A percentile compares a stretch with the other conserved stretches of the same genome.
These are phyloP conservation scores for Dynastes grantii DNA, from an alignment of 2,888 invertebrate genomes.

Conservation along the genomic window DNA sequence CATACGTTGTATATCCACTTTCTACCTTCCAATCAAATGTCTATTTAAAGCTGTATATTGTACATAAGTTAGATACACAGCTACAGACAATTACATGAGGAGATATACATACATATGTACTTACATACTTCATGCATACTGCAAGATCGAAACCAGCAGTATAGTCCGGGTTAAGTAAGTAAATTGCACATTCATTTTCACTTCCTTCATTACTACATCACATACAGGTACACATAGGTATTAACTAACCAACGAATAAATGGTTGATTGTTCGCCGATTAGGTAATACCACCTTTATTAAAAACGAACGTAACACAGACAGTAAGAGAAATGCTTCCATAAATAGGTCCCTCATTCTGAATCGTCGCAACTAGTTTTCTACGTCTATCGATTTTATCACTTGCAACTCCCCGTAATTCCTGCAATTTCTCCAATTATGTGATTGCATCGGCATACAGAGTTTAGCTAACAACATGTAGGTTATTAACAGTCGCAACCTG, in stretches of 20 bases:
- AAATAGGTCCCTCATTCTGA: neutral
- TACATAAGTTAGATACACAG: too few species aligned
- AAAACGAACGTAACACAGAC: neutral
- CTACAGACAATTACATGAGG: neutral
- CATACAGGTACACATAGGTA: neutral
- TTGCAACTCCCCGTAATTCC: too few species aligned
- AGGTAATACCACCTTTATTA: neutral
- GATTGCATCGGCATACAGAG: too few species aligned
- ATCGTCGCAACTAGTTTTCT: neutral
- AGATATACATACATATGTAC: neutral
- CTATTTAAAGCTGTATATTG: neutral
- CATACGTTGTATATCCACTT: neutral
- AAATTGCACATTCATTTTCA: slow-evolving; percentile 8
- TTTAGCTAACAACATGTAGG: too few species aligned
- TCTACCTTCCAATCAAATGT: neutral
- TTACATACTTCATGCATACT: neutral
- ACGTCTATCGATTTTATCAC: neutral
- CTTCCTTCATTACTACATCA: slow-evolving; percentile 16
- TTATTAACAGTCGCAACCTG: too few species aligned
- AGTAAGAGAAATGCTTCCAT: slow-evolving; percentile 3
- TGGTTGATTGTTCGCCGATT: slow-evolving; percentile 1
- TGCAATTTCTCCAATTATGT: too few species aligned
- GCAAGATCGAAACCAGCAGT: neutral
- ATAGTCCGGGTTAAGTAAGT: neutral
- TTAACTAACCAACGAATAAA: slow-evolving; percentile 11